Percentiles rank a stretch among this genome's conserved stretches.
Conservation (phyloP, 2,888 invertebrate genomes). For the Patella caerulea region DNA sequence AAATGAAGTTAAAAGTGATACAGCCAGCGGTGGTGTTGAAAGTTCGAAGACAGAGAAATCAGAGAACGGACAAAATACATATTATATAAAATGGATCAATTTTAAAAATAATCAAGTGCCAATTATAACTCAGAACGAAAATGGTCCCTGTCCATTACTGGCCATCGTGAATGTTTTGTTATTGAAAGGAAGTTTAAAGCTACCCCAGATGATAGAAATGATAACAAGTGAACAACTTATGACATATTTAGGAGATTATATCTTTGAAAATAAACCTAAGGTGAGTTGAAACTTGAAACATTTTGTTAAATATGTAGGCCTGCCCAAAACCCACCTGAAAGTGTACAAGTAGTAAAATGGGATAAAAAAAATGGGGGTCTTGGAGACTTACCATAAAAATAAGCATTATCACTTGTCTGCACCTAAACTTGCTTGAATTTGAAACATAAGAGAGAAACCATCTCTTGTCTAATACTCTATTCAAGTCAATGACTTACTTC, state of each 20-base stretch:
- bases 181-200: conserved; percentile 72
- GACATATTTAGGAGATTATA: conserved; percentile 73
- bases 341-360: too few relatives aligned
- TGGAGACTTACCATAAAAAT: too few relatives aligned
- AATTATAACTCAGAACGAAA: conserved; percentile 76
- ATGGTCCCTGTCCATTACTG: conserved; percentile 77
- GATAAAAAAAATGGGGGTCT: too few relatives aligned
- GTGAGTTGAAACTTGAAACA: conserved; percentile 57
- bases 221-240: conserved; percentile 74
- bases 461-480: too few relatives aligned
- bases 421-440: too few relatives aligned
- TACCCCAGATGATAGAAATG: conserved; percentile 71
- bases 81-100: conserved; percentile 75
- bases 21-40: conserved; percentile 11
- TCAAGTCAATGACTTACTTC: too few relatives aligned
- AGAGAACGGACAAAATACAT: conserved; percentile 57
- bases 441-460: too few relatives aligned
- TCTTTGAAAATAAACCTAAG: conserved; percentile 72
- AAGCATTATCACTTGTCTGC: too few relatives aligned
- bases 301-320: too few relatives aligned
- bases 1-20: neutral
- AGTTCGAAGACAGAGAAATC: neutral
- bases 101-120: conserved; percentile 70
- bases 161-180: conserved; percentile 75
- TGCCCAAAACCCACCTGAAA: too few relatives aligned